A percentile compares a stretch with the other conserved stretches of the same genome.
Conservation (phyloP, 2,888 invertebrate species). For the Stenodema calcarata region DNA sequence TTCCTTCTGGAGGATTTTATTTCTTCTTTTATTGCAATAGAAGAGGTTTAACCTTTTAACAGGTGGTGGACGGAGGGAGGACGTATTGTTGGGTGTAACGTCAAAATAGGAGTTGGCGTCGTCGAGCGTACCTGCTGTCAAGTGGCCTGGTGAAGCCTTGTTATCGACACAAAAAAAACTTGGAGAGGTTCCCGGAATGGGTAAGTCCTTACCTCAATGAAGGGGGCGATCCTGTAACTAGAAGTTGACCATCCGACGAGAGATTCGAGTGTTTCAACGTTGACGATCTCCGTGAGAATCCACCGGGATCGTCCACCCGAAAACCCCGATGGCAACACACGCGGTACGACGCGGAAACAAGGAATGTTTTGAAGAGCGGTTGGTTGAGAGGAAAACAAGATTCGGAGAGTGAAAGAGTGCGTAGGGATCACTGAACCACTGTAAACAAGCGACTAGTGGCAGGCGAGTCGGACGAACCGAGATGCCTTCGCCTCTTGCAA, state of each 20-base stretch:
- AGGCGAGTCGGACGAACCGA: slow-evolving; percentile 22
- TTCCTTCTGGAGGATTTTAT: slow-evolving; percentile 1
- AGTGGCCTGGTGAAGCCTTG: neutral
- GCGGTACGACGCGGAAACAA: neutral
- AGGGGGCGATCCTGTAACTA: slow-evolving; percentile 44
- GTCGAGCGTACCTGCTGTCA: neutral
- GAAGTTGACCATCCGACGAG: slow-evolving; percentile 17
- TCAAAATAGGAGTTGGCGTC: neutral
- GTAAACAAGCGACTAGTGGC: slow-evolving; percentile 42
- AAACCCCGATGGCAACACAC: neutral
- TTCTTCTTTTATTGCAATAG: neutral
- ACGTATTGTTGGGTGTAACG: neutral
- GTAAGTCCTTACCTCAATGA: slow-evolving; percentile 37
- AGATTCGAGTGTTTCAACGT: neutral
- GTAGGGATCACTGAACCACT: slow-evolving; percentile 35
- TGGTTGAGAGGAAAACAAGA: neutral
- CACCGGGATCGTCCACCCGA: neutral
- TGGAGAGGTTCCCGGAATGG: neutral
- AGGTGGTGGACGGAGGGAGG: neutral
- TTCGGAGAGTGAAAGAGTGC: slow-evolving; percentile 6
- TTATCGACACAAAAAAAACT: slow-evolving; percentile 2
- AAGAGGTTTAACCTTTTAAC: neutral
- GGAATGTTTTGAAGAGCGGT: neutral
- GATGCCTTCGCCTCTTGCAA: slow-evolving; percentile 28
- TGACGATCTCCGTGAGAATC: neutral